These are phyloP conservation scores for Branchellion lobata DNA, from an alignment of 2,888 invertebrate species.

Conservation along the genomic window DNA sequence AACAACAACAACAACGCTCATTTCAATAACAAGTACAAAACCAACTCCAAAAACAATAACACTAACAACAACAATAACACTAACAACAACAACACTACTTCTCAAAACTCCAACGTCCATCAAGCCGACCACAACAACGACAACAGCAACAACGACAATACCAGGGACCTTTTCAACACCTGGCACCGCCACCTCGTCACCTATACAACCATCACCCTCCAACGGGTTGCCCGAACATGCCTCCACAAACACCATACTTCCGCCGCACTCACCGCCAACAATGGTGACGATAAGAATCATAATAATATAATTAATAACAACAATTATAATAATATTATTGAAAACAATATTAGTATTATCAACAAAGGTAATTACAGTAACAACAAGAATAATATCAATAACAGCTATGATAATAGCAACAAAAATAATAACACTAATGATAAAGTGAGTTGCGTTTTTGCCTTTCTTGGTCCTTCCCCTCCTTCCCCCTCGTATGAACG, in stretches of 20 bases:
- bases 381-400: background rate
- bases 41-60: background rate
- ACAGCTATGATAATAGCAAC: background rate
- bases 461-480: too few species aligned
- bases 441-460: too few species aligned
- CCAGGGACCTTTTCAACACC: background rate
- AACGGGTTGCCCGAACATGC: background rate
- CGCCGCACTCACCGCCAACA: too few species aligned
- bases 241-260: too few species aligned
- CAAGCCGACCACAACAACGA: too few species aligned
- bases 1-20: background rate
- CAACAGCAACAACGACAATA: background rate
- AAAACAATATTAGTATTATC: background rate
- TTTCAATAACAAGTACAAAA: background rate
- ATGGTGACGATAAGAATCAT: background rate
- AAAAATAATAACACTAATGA: too few species aligned
- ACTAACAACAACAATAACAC: conserved; percentile 15
- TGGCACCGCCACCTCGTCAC: background rate
- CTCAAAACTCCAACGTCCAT: background rate
- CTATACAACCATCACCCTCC: background rate
- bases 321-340: background rate
- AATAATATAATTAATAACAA: background rate
- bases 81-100: background rate
- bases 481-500: too few species aligned
- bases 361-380: too few species aligned